Evolutionary conservation across 2,113 vertebrate species (phyloP), one percentile per base, ranked within the genome.

Genomic region (Plecotus auritus): DNA sequence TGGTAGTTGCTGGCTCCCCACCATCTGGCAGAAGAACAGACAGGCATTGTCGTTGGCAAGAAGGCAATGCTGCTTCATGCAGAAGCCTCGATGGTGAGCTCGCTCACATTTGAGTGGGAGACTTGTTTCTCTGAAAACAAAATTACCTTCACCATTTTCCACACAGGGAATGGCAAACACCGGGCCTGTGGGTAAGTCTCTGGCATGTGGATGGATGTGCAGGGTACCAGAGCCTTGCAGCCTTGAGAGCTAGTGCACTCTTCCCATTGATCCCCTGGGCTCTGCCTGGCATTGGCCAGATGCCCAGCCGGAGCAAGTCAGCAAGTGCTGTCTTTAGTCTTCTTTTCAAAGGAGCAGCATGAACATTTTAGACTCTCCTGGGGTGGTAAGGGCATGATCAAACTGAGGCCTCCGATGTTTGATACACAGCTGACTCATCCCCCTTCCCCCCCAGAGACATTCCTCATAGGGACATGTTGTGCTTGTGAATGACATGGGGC

Each of bases 161-260:
- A 12, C 13, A 18, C 4, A 32, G 77, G 45, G 59, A 45, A 42
- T 42, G 77, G 72, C 7, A 40, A 42, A 76, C 42, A 1, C 37
- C 9, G 42, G 47, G 4, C 1, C n/a, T n/a, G 9, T 2, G 37
- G 26, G 26, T 32, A 13, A 80, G 80, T 77, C 54, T 77, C 37
- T 0, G 64, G n/a, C 3, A 0, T 18, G 67, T 42, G 74, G 37
- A 17, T 32, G 28, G 37, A 5, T 17, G 11, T 10, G 18, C 56
- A 77, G 30, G 37, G 51, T 5, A 16, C 17, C 2, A 2, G 47
- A 9, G 17, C 56, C 14, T 1, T 1, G 35, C 49, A 3, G 40
- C 14, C 23, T 42, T 10, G 84, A 37, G 35, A 16, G 26, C 20
- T 28, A 0, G 1, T 0, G 2, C 1, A 1, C 20, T 49, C 35